Percentiles rank a stretch among this genome's conserved stretches.
phyloP scores from a whole-genome alignment of 2,113 vertebrate species.

The Pipra filicauda region DNA sequence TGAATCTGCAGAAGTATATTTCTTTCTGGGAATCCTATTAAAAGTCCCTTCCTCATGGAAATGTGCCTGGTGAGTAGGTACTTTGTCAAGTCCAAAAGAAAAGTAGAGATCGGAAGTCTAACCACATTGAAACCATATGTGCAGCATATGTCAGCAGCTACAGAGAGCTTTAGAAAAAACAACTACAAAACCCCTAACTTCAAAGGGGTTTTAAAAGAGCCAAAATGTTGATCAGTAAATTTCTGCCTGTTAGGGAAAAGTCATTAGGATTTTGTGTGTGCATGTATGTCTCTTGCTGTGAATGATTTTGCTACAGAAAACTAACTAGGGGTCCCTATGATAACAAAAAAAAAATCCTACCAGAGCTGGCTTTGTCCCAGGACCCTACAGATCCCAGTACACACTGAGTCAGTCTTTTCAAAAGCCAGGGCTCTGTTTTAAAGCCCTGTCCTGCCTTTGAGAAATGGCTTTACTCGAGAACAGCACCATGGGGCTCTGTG shows the following conservation, averaged over 20 bases:
- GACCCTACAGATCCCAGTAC: background rate
- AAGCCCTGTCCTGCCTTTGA: background rate
- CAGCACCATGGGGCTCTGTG: background rate
- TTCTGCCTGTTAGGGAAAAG: background rate
- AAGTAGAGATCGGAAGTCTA: conserved; percentile 2
- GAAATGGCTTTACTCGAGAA: background rate
- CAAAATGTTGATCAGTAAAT: background rate
- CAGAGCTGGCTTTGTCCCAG: background rate
- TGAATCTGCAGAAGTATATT: background rate
- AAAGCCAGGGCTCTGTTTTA: background rate
- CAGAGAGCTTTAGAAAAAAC: conserved; percentile 32
- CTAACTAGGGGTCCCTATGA: background rate
- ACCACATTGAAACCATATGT: conserved; percentile 57
- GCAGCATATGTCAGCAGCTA: conserved; percentile 44
- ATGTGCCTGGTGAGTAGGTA: background rate
- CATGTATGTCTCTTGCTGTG: background rate
- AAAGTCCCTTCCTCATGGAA: background rate
- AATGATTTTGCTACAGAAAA: background rate
- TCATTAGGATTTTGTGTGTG: background rate
- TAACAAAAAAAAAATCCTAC: background rate
- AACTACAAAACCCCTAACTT: conserved; percentile 35
- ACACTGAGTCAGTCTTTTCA: background rate
- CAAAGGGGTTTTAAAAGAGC: conserved; percentile 15
- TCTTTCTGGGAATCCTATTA: conserved; percentile 1
- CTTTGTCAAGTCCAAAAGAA: background rate